Conservation (phyloP, 2,113 vertebrate species). For the Leucosticte australis region DNA sequence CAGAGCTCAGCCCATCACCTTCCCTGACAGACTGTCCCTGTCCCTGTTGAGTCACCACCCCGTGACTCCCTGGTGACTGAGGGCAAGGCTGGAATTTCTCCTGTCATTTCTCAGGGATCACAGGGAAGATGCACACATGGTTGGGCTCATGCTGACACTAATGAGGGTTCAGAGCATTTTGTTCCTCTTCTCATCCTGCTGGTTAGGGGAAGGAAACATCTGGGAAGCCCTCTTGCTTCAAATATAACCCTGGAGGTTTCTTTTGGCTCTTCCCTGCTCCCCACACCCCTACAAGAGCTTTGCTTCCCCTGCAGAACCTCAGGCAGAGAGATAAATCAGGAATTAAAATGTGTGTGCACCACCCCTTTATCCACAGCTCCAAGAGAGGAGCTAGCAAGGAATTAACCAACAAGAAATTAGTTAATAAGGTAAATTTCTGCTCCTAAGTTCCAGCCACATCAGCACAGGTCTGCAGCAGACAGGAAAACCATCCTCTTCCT, state of each 20-base stretch:
- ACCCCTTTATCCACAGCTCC: neutral
- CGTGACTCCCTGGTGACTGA: neutral
- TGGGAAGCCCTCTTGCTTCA: neutral
- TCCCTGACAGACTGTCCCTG: neutral
- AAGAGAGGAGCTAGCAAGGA: neutral
- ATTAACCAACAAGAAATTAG: neutral
- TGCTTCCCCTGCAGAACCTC: neutral
- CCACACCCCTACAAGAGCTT: neutral
- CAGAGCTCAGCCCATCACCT: rapidly evolving
- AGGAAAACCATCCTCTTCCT: neutral
- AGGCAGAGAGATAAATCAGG: neutral
- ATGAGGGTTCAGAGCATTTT: rapidly evolving
- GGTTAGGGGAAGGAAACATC: neutral
- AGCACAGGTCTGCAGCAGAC: neutral
- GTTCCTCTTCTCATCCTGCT: neutral
- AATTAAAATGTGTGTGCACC: neutral
- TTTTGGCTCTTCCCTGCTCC: neutral
- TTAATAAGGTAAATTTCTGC: neutral
- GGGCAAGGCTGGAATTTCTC: neutral
- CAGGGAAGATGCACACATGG: rapidly evolving
- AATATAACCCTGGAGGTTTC: neutral
- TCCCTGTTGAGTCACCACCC: neutral
- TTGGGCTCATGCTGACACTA: neutral
- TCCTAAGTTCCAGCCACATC: neutral
- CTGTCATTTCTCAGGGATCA: neutral